Evolutionary conservation across 2,797 vertebrate genomes (phyloP), one percentile per base, ranked within the genome.

Genomic region (Discoglossus pictus): DNA sequence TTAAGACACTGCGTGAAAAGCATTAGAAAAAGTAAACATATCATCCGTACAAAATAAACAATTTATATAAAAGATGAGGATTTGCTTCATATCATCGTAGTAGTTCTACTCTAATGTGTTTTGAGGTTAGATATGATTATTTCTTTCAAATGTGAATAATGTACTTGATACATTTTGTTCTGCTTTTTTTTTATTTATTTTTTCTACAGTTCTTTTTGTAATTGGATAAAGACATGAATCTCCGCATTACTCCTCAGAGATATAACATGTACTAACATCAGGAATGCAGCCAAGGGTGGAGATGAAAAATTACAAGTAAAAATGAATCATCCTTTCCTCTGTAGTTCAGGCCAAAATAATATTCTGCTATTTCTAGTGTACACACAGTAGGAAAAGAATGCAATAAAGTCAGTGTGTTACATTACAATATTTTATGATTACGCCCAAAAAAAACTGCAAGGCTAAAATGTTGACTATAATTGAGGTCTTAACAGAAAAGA

Each of bases 271-370:
- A 48, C 17, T 20, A 58, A 15, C 31, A 48, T 27, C 60, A 58
- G 67, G 51, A 70, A 38, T 31, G 59, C 43, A 24, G 51, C 60
- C 67, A 63, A 56, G 67, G 68, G 60, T 61, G 52, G 52, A 71
- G 68, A 64, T 63, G 35, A 71, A 58, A 71, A 44, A 58, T 51
- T 50, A 71, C 48, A 71, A 64, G 44, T 27, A 42, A 51, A n/a
- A 58, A 59, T 64, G 36, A 64, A 56, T 71, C 68, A 64, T 59
- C 21, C 9, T 59, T 71, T 47, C 38, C 51, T 44, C 44, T 59
- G 52, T 44, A 64, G 52, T 44, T 53, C 42, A 71, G 25, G 24
- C 7, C 51, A 55, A 51, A 58, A 58, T 56, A 54, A 70, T 71
- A 64, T 64, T 54, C 60, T 56, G 50, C 34, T 53, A 68, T 61